phyloP scores from a whole-genome alignment of 2,113 vertebrate species.

The Grammomys dolichurus region DNA sequence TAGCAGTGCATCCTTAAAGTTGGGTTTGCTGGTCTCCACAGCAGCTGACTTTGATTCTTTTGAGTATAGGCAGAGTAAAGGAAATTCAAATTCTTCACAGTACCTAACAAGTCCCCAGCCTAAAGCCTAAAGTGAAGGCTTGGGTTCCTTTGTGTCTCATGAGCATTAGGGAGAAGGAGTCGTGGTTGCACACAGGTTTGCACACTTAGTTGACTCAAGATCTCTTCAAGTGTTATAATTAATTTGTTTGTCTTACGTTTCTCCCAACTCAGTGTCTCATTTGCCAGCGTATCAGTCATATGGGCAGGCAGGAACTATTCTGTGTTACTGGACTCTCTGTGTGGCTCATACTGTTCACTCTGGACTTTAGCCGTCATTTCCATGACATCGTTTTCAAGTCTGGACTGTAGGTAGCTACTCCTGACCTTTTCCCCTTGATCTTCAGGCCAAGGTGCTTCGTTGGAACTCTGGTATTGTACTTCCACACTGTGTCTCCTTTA shows the following conservation, averaged over 20 bases:
- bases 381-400: neutral
- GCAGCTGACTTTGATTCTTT: neutral
- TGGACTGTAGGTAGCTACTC: neutral
- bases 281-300: neutral
- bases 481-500: neutral
- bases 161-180: slow-evolving; percentile 1
- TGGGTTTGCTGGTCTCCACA: neutral
- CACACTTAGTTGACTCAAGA: neutral
- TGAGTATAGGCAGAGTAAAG: neutral
- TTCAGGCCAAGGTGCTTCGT: neutral
- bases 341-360: neutral
- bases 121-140: neutral
- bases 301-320: neutral
- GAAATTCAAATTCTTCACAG: neutral
- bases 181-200: slow-evolving; percentile 35
- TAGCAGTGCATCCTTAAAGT: neutral
- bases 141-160: neutral
- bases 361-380: neutral
- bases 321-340: neutral
- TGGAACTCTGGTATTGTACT: neutral
- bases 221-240: slow-evolving; percentile 16
- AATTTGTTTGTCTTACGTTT: slow-evolving; percentile 12
- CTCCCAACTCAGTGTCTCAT: neutral
- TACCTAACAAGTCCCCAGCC: neutral
- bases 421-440: neutral